These are phyloP conservation scores for Agrotis puta DNA, from an alignment of 2,888 invertebrate species.

Conservation along the genomic window DNA sequence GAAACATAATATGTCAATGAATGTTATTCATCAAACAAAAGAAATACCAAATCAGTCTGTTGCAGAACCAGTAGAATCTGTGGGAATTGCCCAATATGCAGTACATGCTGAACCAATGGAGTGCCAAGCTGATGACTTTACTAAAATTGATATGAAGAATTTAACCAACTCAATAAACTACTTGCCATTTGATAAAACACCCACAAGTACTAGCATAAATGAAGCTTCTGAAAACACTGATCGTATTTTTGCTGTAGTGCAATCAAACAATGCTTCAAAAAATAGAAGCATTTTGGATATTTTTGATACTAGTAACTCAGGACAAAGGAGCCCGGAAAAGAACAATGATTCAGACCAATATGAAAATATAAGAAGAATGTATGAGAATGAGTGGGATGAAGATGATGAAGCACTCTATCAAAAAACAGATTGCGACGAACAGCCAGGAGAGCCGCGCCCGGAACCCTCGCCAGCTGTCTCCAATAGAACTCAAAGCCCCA, in stretches of 20 bases:
- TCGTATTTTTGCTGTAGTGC: slow-evolving; percentile 82
- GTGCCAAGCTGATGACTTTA: slow-evolving; percentile 70
- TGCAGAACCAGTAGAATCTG: slow-evolving; percentile 36
- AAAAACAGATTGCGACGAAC: slow-evolving; percentile 71
- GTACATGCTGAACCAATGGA: slow-evolving; percentile 24
- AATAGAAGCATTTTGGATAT: slow-evolving; percentile 87
- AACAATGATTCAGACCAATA: slow-evolving; percentile 74
- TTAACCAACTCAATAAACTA: slow-evolving; percentile 68
- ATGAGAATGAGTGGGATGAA: slow-evolving; percentile 85
- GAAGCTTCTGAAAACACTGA: slow-evolving; percentile 69
- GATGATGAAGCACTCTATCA: slow-evolving; percentile 88
- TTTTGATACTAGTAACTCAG: slow-evolving; percentile 75
- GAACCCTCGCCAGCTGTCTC: slow-evolving; percentile 51
- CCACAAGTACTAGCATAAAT: slow-evolving; percentile 38
- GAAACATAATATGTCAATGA: slow-evolving; percentile 62
- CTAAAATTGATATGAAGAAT: slow-evolving; percentile 73
- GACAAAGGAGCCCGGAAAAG: slow-evolving; percentile 73
- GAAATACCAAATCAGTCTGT: slow-evolving; percentile 28
- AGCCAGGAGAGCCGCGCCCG: slow-evolving; percentile 1
- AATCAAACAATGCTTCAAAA: slow-evolving; percentile 77
- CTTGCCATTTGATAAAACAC: slow-evolving; percentile 73
- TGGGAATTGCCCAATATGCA: slow-evolving; percentile 25
- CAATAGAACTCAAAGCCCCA: slow-evolving; percentile 71
- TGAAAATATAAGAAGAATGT: slow-evolving; percentile 74
- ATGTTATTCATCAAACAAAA: slow-evolving; percentile 43